These are phyloP conservation scores for Gulo gulo DNA, from an alignment of 2,113 vertebrate species.

Conservation along the genomic window DNA sequence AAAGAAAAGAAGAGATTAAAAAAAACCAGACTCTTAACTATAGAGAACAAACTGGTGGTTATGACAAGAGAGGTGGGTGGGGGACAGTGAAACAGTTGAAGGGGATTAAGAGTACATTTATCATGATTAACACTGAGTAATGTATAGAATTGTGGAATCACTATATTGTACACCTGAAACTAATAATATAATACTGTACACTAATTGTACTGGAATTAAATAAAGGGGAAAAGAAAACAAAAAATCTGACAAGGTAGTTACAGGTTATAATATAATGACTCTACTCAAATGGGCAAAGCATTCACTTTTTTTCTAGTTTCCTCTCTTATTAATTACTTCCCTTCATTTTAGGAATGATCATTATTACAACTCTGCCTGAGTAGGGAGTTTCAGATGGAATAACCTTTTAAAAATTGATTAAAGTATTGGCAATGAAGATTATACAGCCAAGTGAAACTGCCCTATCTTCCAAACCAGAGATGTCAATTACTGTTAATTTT, in stretches of 20 bases:
- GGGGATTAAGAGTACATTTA: not conserved
- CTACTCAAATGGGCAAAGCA: not conserved
- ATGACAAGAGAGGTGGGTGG: not conserved
- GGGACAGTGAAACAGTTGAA: not conserved
- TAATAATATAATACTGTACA: not conserved
- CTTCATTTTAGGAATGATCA: not conserved
- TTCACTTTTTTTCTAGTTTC: not conserved
- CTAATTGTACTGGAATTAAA: not conserved
- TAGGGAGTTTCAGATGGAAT: not conserved
- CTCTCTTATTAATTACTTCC: not conserved
- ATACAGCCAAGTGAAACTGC: not conserved
- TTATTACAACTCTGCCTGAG: not conserved
- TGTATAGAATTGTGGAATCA: not conserved
- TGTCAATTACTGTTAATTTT: not conserved
- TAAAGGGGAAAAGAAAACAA: not conserved
- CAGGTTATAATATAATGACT: not conserved
- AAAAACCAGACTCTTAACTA: not conserved
- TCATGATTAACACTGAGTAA: not conserved
- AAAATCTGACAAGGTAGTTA: not conserved
- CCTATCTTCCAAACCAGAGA: not conserved
- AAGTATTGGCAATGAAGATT: conserved; percentile 31
- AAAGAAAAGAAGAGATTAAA: not conserved
- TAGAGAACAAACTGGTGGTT: not conserved
- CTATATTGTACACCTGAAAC: not conserved
- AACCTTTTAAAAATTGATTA: not conserved